A percentile compares a stretch with the other conserved stretches of the same genome.
Conservation (phyloP, 92 coral and sea anemone species). For the Meandrina meandrites region DNA sequence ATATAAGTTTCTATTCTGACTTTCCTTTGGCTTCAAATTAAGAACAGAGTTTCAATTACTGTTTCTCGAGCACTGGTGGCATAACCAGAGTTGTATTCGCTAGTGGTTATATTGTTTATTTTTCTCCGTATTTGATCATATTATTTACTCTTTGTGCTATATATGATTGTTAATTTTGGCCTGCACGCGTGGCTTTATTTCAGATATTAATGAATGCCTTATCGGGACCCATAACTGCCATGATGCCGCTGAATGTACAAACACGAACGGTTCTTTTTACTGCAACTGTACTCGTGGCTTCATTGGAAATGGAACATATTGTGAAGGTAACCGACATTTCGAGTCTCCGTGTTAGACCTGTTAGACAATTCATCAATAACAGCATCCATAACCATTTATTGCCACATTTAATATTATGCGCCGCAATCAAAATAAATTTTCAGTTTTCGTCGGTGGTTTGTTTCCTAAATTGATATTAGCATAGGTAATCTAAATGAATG, state of each 20-base stretch:
- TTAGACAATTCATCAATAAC: not conserved
- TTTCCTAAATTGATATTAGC: too few species aligned
- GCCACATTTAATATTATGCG: not conserved
- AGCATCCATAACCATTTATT: not conserved
- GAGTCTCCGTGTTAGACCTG: too few species aligned
- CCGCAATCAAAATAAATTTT: too few species aligned
- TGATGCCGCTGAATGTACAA: slow-evolving; percentile 58
- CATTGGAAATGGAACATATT: slow-evolving; percentile 67
- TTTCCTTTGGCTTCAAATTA: too few species aligned
- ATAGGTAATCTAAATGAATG: too few species aligned
- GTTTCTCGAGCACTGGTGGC: too few species aligned
- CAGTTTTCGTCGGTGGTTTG: too few species aligned
- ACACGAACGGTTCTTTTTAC: slow-evolving; percentile 60
- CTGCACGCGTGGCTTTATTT: not conserved
- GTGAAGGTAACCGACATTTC: slow-evolving; percentile 54
- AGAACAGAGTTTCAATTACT: too few species aligned
- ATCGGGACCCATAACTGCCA: slow-evolving; percentile 65
- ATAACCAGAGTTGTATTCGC: too few species aligned
- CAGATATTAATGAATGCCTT: slow-evolving; percentile 70
- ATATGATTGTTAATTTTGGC: not conserved
- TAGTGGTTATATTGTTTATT: not conserved
- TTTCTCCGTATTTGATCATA: not conserved
- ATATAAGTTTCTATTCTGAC: too few species aligned
- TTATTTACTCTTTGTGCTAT: not conserved
- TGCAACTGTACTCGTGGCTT: slow-evolving; percentile 66